Conservation (phyloP, 2,888 invertebrate species). For the Aplocera efformata region DNA sequence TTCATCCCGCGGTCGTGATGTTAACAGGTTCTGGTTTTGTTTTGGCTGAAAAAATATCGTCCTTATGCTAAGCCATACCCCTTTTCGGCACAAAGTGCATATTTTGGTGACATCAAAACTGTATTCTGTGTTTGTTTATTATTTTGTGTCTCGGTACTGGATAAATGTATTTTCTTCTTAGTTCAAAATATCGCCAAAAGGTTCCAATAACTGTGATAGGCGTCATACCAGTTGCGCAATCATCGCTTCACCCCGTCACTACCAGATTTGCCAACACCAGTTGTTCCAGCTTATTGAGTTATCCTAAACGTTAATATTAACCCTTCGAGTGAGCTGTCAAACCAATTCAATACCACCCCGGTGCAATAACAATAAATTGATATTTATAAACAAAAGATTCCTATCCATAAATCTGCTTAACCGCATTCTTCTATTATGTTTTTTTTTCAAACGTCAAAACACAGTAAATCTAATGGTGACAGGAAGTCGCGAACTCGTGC, state of each 20-base stretch:
- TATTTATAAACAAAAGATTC: conserved; percentile 64
- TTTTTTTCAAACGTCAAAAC: conserved; percentile 63
- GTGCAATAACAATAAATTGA: conserved; percentile 62
- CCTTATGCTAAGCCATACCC: too few relatives aligned
- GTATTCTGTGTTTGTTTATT: too few relatives aligned
- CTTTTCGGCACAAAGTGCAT: too few relatives aligned
- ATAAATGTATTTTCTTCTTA: too few relatives aligned
- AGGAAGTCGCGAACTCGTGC: conserved; percentile 74
- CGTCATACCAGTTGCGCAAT: conserved; percentile 51
- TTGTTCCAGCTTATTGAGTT: conserved; percentile 77
- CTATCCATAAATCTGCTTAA: conserved; percentile 67
- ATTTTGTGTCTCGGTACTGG: too few relatives aligned
- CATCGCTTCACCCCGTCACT: conserved; percentile 63
- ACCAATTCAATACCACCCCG: conserved; percentile 63
- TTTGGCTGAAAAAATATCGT: too few relatives aligned
- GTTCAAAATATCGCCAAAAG: conserved; percentile 2
- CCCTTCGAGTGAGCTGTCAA: conserved; percentile 78
- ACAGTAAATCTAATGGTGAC: conserved; percentile 73
- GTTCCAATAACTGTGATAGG: conserved; percentile 18
- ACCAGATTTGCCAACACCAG: conserved; percentile 74
- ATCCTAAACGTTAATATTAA: conserved; percentile 76
- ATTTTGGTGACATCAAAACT: too few relatives aligned
- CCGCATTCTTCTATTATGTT: conserved; percentile 46
- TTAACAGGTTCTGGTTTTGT: too few relatives aligned
- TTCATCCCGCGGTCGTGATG: too few relatives aligned